phyloP scores from a whole-genome alignment of 2,113 vertebrate genomes.

The Machaerirhynchus nigripectus region DNA sequence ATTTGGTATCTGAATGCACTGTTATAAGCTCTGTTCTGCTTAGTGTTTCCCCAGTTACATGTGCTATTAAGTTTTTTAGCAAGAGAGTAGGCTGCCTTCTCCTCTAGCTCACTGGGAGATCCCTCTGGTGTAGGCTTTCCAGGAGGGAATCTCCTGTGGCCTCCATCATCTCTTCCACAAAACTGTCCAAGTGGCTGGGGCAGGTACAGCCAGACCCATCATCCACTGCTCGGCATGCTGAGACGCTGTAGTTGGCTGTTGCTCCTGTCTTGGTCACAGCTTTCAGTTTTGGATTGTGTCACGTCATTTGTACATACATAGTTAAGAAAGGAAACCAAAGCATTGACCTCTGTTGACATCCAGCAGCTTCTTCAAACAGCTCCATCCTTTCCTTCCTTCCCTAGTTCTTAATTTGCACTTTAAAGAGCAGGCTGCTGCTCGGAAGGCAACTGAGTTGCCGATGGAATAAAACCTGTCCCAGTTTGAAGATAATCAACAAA shows the following conservation, averaged over 20 bases:
- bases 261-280: background rate
- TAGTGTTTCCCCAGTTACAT: background rate
- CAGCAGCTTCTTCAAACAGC: conserved; percentile 7
- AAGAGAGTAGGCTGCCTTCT: background rate
- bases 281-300: background rate
- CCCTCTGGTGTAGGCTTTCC: background rate
- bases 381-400: conserved; percentile 6
- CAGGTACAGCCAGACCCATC: background rate
- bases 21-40: background rate
- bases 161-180: background rate
- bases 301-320: background rate
- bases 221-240: background rate
- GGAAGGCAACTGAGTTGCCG: background rate
- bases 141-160: background rate
- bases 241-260: background rate
- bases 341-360: background rate
- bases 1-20: background rate
- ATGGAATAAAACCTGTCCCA: conserved; percentile 39
- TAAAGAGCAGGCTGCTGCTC: conserved; percentile 8
- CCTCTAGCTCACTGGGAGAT: background rate
- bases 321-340: background rate
- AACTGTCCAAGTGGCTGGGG: background rate
- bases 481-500: conserved; percentile 60
- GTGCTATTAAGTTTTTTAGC: background rate
- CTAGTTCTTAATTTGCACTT: conserved; percentile 44